A percentile compares a stretch with the other conserved stretches of the same genome.
Conservation (phyloP, 2,888 invertebrate genomes). For the Apeira syringaria region DNA sequence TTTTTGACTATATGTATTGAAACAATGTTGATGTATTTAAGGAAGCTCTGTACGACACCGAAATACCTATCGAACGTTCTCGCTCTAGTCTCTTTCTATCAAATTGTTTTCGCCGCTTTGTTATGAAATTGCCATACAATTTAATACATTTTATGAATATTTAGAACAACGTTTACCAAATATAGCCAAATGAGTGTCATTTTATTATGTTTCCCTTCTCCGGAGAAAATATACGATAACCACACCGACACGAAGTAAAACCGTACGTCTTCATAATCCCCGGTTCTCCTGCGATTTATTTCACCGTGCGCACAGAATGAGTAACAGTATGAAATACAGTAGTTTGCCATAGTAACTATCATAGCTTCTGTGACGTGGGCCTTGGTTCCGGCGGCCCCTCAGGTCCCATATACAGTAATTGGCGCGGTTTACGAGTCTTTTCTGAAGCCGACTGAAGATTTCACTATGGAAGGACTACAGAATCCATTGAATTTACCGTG, state of each 20-base stretch:
- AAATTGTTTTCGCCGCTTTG: too few species aligned
- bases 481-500: slow-evolving; percentile 10
- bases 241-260: slow-evolving; percentile 12
- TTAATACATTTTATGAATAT: too few species aligned
- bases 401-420: slow-evolving; percentile 44
- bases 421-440: slow-evolving; percentile 45
- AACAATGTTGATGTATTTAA: too few species aligned
- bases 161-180: too few species aligned
- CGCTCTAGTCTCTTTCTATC: too few species aligned
- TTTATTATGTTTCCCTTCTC: too few species aligned
- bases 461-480: neutral
- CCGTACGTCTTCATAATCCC: slow-evolving; percentile 26
- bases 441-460: slow-evolving; percentile 3
- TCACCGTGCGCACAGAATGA: neutral
- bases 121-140: too few species aligned
- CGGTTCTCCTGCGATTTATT: slow-evolving; percentile 18
- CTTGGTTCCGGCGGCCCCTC: slow-evolving; percentile 23
- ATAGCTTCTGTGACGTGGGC: slow-evolving; percentile 3
- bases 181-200: too few species aligned
- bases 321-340: neutral
- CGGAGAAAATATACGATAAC: slow-evolving; percentile 10
- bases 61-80: too few species aligned
- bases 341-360: neutral
- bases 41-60: too few species aligned
- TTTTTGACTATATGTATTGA: too few species aligned